Evolutionary conservation across 2,888 invertebrate genomes (phyloP).

Genomic region (Norana najaformis): DNA sequence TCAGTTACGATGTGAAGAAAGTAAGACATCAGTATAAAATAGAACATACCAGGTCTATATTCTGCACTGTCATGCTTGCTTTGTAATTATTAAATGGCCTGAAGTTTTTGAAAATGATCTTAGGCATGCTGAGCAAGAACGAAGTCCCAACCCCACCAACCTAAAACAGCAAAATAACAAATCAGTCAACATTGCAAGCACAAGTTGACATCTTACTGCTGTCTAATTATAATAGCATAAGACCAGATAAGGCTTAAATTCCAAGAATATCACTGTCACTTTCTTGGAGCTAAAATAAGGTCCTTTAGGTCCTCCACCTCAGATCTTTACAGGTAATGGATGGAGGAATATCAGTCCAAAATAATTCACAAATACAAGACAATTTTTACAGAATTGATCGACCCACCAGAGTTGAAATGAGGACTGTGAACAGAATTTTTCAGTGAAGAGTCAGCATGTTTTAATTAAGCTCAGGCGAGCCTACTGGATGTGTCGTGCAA

Average conservation of each 20-base stretch:
- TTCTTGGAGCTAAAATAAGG: background rate
- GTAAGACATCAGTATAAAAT: background rate
- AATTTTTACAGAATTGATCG: too few species aligned
- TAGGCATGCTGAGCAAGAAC: background rate
- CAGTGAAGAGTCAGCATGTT: too few species aligned
- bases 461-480: too few species aligned
- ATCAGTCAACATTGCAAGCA: background rate
- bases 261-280: background rate
- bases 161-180: background rate
- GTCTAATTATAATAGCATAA: background rate
- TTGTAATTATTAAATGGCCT: background rate
- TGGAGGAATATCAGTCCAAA: background rate
- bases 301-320: background rate
- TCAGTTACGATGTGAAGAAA: background rate
- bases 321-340: background rate
- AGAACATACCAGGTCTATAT: slow-evolving; percentile 8
- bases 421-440: too few species aligned
- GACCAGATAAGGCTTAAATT: background rate
- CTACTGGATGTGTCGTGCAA: too few species aligned
- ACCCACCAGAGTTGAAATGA: background rate
- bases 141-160: slow-evolving; percentile 14
- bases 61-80: slow-evolving; percentile 22
- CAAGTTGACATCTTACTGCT: background rate
- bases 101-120: slow-evolving; percentile 1
- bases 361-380: too few species aligned